A percentile compares a stretch with the other conserved stretches of the same genome.
Conservation (phyloP, 2,888 invertebrate genomes). For the Carpatolechia fugitivella region DNA sequence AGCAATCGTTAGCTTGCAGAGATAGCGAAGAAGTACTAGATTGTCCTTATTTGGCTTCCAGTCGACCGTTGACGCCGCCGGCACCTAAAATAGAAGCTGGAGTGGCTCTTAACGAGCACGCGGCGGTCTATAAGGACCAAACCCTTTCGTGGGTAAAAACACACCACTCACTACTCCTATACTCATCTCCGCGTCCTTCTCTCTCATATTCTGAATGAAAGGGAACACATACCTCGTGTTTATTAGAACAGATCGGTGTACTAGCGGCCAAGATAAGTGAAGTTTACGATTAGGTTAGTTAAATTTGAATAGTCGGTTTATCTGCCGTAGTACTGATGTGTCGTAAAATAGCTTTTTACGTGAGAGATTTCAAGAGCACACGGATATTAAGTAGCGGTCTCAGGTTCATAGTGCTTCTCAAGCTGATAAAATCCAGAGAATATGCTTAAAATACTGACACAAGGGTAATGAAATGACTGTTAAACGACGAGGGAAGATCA, state of each 20-base stretch:
- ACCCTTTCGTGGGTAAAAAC: conserved; percentile 31
- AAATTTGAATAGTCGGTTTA: conserved; percentile 17
- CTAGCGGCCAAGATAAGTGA: conserved; percentile 15
- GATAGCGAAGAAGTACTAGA: conserved; percentile 35
- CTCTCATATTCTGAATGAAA: conserved; percentile 11
- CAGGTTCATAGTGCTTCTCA: neutral
- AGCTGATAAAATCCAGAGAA: neutral
- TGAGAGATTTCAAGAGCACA: conserved; percentile 10
- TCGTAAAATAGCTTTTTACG: conserved; percentile 14
- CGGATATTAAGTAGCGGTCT: neutral
- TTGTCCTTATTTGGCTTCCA: conserved; percentile 42
- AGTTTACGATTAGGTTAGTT: conserved; percentile 19
- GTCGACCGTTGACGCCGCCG: conserved; percentile 45
- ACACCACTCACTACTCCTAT: conserved; percentile 18
- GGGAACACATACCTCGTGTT: conserved; percentile 7
- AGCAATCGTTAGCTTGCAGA: conserved; percentile 7
- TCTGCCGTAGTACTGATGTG: conserved; percentile 8
- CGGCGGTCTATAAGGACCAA: conserved; percentile 38
- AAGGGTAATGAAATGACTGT: neutral
- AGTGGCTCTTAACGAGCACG: conserved; percentile 53
- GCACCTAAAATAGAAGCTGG: conserved; percentile 50
- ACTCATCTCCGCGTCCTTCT: conserved; percentile 18
- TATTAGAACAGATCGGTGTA: conserved; percentile 14
- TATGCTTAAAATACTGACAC: neutral
- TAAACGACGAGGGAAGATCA: too few relatives aligned